Evolutionary conservation across 2,797 vertebrate genomes (phyloP).

Genomic region (Chanos chanos): DNA sequence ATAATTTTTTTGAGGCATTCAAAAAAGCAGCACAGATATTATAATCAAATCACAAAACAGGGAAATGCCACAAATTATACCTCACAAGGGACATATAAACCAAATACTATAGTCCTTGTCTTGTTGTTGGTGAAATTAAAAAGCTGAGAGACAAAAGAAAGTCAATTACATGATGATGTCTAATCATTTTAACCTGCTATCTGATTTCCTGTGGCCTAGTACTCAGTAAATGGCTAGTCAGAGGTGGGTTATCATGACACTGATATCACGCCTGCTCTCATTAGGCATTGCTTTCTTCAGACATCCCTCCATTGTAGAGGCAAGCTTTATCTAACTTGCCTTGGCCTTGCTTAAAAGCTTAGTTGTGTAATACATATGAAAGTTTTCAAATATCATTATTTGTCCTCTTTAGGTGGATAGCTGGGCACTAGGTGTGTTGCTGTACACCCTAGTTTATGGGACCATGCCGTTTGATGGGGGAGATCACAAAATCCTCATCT

Average conservation of each 20-base stretch:
- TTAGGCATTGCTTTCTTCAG: conserved; percentile 14
- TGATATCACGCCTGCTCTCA: conserved; percentile 40
- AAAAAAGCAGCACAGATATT: conserved; percentile 57
- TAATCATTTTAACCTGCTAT: conserved; percentile 54
- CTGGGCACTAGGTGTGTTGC: conserved; percentile 98
- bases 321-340: background rate
- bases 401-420: conserved; percentile 85
- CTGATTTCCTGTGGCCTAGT: conserved; percentile 63
- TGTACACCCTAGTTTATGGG: conserved; percentile 97
- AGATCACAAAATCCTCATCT: conserved; percentile 97
- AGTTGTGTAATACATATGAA: background rate
- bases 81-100: conserved; percentile 61
- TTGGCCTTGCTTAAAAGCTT: background rate
- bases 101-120: conserved; percentile 60
- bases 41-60: conserved; percentile 61
- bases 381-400: conserved; percentile 12
- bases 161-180: conserved; percentile 52
- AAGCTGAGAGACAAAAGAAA: background rate
- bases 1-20: conserved; percentile 63
- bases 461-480: conserved; percentile 98
- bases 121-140: conserved; percentile 37
- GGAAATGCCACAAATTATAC: conserved; percentile 69
- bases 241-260: conserved; percentile 33
- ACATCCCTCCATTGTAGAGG: no score
- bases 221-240: conserved; percentile 17